phyloP scores from a whole-genome alignment of 2,797 vertebrate genomes.

The Anas flavirostris region DNA sequence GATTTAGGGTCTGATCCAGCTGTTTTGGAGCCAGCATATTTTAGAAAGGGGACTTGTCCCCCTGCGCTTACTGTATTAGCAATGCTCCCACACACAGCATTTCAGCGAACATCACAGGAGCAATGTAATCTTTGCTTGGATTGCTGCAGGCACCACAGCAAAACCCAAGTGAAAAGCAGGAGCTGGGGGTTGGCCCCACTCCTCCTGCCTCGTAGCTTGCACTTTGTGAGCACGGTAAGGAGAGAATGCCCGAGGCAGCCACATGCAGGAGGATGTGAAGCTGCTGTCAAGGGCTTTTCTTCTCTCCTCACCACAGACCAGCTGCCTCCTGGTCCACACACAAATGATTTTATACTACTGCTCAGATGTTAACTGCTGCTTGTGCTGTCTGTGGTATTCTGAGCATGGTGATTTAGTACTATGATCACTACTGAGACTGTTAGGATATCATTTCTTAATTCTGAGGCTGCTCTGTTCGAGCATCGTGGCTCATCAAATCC shows the following conservation, averaged over 20 bases:
- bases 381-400: not conserved
- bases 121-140: not conserved
- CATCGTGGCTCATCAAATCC: not conserved
- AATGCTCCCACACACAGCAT: not conserved
- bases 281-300: not conserved
- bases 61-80: not conserved
- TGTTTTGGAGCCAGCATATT: not conserved
- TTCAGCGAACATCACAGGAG: not conserved
- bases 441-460: not conserved
- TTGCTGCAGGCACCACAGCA: not conserved
- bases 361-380: not conserved
- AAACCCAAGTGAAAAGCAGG: not conserved
- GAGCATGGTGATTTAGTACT: not conserved
- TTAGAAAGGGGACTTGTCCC: not conserved
- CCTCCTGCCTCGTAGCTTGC: not conserved
- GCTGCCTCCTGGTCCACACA: not conserved
- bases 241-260: not conserved
- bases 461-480: not conserved
- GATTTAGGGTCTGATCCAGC: not conserved
- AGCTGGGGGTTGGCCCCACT: not conserved
- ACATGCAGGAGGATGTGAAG: not conserved
- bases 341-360: not conserved
- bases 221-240: fast-evolving
- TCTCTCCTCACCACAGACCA: fast-evolving
- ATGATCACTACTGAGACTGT: not conserved